A percentile compares a stretch with the other conserved stretches of the same genome.
Evolutionary conservation across 2,113 vertebrate genomes (phyloP).

Genomic region (Aplodontia rufa): DNA sequence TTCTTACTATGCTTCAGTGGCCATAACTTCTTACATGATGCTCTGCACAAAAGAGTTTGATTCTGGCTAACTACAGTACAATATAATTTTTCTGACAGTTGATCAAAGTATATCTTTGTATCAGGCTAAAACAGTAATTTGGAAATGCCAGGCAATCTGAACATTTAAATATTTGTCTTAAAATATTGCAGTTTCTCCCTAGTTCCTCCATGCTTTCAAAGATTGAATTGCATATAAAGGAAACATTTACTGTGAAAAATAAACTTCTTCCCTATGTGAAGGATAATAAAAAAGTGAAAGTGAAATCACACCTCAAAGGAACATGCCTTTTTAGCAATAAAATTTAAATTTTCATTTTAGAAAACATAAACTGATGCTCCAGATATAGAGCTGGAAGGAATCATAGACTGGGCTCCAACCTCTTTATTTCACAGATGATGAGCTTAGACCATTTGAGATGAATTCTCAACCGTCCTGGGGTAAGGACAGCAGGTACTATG

Average conservation of each 20-base stretch:
- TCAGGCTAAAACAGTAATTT: constrained; percentile 35
- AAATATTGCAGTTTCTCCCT: not conserved
- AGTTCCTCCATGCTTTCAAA: not conserved
- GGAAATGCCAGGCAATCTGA: not conserved
- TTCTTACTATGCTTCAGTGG: not conserved
- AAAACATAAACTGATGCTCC: not conserved
- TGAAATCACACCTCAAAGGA: constrained; percentile 6
- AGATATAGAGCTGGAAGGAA: not conserved
- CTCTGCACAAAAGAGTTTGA: not conserved
- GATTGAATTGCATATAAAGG: not conserved
- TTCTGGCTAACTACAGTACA: not conserved
- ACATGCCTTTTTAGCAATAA: not conserved
- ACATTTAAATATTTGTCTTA: constrained; percentile 53
- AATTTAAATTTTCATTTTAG: not conserved
- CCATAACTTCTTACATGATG: not conserved
- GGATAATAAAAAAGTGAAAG: not conserved
- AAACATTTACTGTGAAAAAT: not conserved
- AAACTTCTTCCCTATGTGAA: not conserved
- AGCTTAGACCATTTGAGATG: not conserved
- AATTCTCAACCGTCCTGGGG: not conserved
- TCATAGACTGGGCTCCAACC: not conserved
- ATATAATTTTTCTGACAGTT: constrained; percentile 41
- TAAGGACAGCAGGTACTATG: not conserved
- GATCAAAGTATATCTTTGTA: not conserved
- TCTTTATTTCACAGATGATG: not conserved